Conservation (phyloP, 1,140 invertebrate genomes). For the Eupristina koningsbergeri region DNA sequence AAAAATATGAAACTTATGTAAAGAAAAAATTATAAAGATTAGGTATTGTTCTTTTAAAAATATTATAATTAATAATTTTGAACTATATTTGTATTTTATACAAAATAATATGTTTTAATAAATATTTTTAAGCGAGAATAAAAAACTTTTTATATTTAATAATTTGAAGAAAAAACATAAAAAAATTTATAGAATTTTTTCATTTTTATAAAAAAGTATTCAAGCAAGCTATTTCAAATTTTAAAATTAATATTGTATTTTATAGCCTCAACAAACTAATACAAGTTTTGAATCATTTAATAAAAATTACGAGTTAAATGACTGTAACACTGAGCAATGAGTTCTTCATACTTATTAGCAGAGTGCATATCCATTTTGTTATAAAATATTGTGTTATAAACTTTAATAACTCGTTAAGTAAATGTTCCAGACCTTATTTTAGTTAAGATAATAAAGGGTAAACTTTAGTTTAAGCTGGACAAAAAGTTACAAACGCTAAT, state of each 20-base stretch:
- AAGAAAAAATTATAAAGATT: neutral
- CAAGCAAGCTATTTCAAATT: no score
- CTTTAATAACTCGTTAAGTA: slow-evolving; percentile 4
- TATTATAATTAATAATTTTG: no score
- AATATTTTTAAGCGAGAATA: neutral
- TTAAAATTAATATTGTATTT: neutral
- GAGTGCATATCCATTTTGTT: neutral
- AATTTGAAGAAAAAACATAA: no score
- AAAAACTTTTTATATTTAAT: neutral
- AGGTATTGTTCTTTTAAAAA: no score
- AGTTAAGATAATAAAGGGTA: neutral
- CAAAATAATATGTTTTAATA: no score
- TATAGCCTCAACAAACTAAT: neutral
- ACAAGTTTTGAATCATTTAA: neutral
- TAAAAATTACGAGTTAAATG: no score
- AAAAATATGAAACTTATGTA: neutral
- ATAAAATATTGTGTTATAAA: neutral
- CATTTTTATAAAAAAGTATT: no score
- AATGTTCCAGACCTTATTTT: neutral
- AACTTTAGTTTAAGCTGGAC: neutral
- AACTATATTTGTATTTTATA: no score
- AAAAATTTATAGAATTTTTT: no score
- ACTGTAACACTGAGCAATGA: neutral
- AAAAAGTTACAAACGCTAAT: neutral
- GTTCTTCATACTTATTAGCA: neutral